Conservation (phyloP, 1,140 invertebrate genomes). For the Bathynomus jamesi region DNA sequence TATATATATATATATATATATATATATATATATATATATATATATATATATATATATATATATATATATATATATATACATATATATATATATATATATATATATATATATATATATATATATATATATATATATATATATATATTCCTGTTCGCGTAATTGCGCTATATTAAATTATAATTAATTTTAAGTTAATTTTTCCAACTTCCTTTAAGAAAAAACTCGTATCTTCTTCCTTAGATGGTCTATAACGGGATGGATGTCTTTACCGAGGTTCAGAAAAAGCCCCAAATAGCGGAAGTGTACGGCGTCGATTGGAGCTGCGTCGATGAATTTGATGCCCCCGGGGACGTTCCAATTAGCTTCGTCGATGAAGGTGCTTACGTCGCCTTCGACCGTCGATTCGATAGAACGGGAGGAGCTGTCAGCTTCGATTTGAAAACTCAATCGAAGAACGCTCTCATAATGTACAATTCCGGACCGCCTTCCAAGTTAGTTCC, state of each 20-base stretch:
- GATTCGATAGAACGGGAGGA: slow-evolving; percentile 2
- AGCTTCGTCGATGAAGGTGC: neutral
- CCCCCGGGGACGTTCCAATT: neutral
- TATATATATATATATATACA: too few relatives aligned
- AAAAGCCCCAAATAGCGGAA: neutral
- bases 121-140: too few relatives aligned
- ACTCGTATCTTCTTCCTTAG: too few relatives aligned
- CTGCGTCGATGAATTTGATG: neutral
- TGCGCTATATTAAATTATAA: neutral
- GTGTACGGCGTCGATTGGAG: slow-evolving; percentile 7
- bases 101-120: too few relatives aligned
- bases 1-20: too few relatives aligned
- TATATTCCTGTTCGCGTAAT: too few relatives aligned
- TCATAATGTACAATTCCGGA: neutral
- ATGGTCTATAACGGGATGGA: neutral
- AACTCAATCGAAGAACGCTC: neutral
- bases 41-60: too few relatives aligned
- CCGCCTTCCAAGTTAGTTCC: slow-evolving; percentile 36
- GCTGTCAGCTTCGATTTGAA: neutral
- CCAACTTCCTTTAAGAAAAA: too few relatives aligned
- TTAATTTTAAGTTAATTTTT: too few relatives aligned
- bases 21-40: too few relatives aligned
- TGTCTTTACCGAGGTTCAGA: neutral
- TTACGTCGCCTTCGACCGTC: slow-evolving; percentile 10
- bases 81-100: too few relatives aligned